Conservation (phyloP, 2,113 vertebrate species). For the Dendrocopos noguchii region DNA sequence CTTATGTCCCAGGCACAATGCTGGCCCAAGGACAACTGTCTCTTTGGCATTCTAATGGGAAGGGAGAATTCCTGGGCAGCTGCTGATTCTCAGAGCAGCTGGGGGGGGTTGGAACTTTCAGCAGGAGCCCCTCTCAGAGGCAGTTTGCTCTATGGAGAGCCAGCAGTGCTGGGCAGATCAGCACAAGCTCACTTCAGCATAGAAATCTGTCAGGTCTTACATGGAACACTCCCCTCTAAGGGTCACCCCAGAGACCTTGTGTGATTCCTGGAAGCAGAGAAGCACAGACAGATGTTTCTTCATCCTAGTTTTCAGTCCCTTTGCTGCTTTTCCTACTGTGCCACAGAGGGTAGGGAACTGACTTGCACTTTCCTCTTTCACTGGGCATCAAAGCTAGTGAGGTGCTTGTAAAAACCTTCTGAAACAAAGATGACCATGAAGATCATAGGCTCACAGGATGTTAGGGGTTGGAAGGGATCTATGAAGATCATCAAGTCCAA, state of each 20-base stretch:
- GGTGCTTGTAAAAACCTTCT: neutral
- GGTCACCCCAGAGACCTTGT: neutral
- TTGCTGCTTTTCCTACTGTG: neutral
- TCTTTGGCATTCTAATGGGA: fast-evolving
- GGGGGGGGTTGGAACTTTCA: neutral
- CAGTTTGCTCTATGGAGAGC: neutral
- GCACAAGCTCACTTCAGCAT: neutral
- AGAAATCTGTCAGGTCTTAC: neutral
- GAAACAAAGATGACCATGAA: neutral
- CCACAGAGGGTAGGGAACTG: neutral
- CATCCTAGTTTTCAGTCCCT: neutral
- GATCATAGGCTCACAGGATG: neutral
- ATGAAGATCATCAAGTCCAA: too few species aligned
- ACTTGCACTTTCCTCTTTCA: neutral
- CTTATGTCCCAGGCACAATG: neutral
- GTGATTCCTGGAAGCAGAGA: neutral
- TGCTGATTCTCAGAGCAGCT: fast-evolving
- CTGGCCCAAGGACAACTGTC: fast-evolving
- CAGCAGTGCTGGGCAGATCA: neutral
- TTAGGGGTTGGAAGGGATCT: too few species aligned
- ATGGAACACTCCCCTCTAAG: neutral
- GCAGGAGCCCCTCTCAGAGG: neutral
- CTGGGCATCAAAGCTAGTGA: neutral
- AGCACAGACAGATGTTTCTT: neutral
- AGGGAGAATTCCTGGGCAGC: neutral